Base-by-base conservation (phyloP, 2,113 vertebrate genomes). In the Xiphophorus maculatus region DNA sequence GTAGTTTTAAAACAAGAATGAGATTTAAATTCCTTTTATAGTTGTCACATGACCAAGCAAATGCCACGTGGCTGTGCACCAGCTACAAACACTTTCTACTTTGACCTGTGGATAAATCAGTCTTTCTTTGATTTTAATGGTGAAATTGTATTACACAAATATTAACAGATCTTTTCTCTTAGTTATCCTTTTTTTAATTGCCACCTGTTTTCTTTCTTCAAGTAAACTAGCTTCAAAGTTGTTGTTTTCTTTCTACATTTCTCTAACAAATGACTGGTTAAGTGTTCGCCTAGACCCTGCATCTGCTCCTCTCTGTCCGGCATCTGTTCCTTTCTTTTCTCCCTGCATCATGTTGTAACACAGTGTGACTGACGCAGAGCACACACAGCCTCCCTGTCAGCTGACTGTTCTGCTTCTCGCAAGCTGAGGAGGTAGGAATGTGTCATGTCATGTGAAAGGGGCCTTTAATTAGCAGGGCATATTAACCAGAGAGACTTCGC, bases 371-470 rank as follows among this genome's bases (percentile, higher is more conserved):
- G 76, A 83, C 81, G 6, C 33, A 11, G 61, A 78, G 71, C 86
- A 81, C 90, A 79, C 74, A 83, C 78, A 69, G 73, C 75, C 66
- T 71, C 37, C 68, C 76, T 63, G 63, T 85, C 78, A 89, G 76
- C 30, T n/a, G 76, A 80, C 82, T 70, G 3, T 28, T 74, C 66
- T 68, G 75, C 35, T 30, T 37, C 35, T 19, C 69, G 67, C 19
- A 6, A 76, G 66, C 68, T 29, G 54, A 67, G 67, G 65, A 69
- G 19, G 0, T 61, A 51, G 32, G 42, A 74, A 61, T 13, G 30
- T 71, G 74, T 81, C 58, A 13, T 29, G 81, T 80, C 74, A 58
- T 61, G 48, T 40, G 63, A 79, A 73, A 17, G 62, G 51, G 30
- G 58, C 25, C 51, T 74, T n/a, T 42, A 63, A 74, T 82, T 76